Conservation (phyloP, 53 echinoderm and acorn worm species). For the Paracentrotus lividus region DNA sequence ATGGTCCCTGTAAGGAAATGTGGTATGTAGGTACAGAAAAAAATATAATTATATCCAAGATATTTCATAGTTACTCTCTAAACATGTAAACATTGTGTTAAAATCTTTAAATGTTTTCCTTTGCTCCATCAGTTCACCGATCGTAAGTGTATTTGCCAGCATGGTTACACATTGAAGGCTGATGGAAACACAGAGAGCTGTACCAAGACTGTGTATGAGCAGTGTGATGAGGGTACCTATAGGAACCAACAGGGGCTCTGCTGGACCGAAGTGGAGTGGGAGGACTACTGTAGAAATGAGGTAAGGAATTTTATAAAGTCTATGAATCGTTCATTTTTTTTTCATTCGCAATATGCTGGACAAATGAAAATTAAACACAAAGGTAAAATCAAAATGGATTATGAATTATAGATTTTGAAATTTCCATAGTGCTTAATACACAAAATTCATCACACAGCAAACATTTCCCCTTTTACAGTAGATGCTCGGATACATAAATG, state of each 20-base stretch:
- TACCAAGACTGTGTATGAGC: conserved; percentile 87
- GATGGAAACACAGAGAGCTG: conserved; percentile 91
- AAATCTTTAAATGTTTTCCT: neutral
- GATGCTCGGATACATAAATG: no score
- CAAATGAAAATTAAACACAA: no score
- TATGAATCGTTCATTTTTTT: no score
- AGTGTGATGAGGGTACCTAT: conserved; percentile 87
- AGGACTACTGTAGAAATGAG: conserved; percentile 84
- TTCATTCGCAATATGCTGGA: no score
- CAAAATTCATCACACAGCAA: no score
- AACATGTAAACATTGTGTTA: no score
- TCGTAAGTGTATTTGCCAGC: conserved; percentile 88
- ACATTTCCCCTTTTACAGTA: no score
- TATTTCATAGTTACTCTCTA: neutral
- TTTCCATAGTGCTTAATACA: no score
- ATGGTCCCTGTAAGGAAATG: no score
- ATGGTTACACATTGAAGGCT: conserved; percentile 81
- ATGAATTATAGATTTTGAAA: no score
- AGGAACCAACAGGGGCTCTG: conserved; percentile 88
- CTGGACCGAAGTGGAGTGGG: conserved; percentile 83
- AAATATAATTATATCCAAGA: neutral
- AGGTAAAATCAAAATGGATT: no score
- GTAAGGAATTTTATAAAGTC: conserved; percentile 58
- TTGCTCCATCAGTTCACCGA: conserved; percentile 82
- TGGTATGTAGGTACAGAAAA: no score